Base-by-base conservation (phyloP, 2,797 vertebrate species). In the Acanthurus leucopareius region DNA sequence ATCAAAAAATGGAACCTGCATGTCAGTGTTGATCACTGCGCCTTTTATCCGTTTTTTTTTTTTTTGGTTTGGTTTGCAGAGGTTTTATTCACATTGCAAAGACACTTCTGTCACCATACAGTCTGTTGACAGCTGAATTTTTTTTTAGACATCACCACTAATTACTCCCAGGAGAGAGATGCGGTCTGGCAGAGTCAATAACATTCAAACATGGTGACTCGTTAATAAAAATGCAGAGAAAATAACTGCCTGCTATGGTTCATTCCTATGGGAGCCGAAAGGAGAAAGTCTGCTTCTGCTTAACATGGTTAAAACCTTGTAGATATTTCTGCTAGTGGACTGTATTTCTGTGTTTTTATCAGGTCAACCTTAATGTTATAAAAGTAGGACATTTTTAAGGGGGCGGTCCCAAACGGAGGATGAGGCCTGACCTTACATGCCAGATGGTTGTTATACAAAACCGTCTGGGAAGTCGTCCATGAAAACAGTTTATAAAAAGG, bases 11-110 rank as follows among this genome's bases (percentile, higher is more conserved):
- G 38, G 72, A 84, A 80, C 63, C 64, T 75, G 53, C 52, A 17
- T 0, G 66, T 86, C 75, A 81, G 22, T 38, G 69, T 77, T 80
- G 61, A 84, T 87, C 72, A 79, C 66, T 0, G 13, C 3, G 22
- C 47, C 65, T 54, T 74, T 69, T 81, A 13, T 25, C 73, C 35
- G 70, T 66, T 52, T 38, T 47, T 59, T 13, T 42, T 10, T n/a
- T n/a, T n/a, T n/a, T n/a, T n/a, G n/a, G n/a, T n/a, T n/a, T n/a
- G n/a, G n/a, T n/a, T n/a, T n/a, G 49, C 54, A 6, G 28, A 72
- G 19, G 51, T 81, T 80, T 82, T 67, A 56, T 35, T 63, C 22
- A 0, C 15, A 2, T 25, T 19, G 53, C 51, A 52, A 53, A 75
- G 32, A 64, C 66, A 7, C 20, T 65, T 51, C 51, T 28, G 54